These are phyloP conservation scores for Siphamia tubifer DNA, from an alignment of 2,113 vertebrate genomes.

Conservation along the genomic window DNA sequence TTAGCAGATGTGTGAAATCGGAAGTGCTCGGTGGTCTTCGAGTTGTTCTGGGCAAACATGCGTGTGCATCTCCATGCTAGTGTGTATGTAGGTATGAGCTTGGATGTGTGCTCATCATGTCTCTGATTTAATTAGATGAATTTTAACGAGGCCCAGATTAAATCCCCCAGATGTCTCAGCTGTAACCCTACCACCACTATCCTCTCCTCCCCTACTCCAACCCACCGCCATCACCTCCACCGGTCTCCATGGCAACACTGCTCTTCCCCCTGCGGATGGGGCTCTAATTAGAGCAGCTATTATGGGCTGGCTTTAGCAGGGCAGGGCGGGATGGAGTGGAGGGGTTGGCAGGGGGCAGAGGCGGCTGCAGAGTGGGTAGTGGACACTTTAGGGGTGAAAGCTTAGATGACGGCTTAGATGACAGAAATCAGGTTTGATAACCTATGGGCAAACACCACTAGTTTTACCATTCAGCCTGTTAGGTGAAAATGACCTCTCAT, in stretches of 20 bases:
- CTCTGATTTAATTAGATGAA: slow-evolving; percentile 84
- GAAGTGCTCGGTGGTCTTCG: background rate
- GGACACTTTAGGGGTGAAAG: slow-evolving; percentile 23
- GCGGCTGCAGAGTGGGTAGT: slow-evolving; percentile 41
- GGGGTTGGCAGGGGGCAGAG: slow-evolving; percentile 34
- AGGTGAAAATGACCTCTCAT: slow-evolving; percentile 2
- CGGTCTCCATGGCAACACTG: slow-evolving; percentile 79
- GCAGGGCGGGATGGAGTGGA: slow-evolving; percentile 53
- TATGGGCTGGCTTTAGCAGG: slow-evolving; percentile 79
- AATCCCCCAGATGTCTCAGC: slow-evolving; percentile 82
- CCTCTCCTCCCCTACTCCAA: slow-evolving; percentile 42
- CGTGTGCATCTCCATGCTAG: background rate
- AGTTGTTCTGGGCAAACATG: background rate
- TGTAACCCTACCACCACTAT: slow-evolving; percentile 61
- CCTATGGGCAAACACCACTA: background rate
- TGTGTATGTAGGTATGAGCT: slow-evolving; percentile 41
- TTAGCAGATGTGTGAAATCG: slow-evolving; percentile 17
- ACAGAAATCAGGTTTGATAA: background rate
- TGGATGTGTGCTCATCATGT: slow-evolving; percentile 71
- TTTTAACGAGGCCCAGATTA: slow-evolving; percentile 84
- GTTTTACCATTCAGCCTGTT: slow-evolving; percentile 20
- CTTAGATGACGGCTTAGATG: background rate
- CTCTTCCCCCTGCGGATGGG: slow-evolving; percentile 80
- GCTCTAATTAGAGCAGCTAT: slow-evolving; percentile 86
- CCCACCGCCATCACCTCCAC: slow-evolving; percentile 62